phyloP scores from a whole-genome alignment of 2,797 vertebrate genomes.

The Neostethus bicornis region DNA sequence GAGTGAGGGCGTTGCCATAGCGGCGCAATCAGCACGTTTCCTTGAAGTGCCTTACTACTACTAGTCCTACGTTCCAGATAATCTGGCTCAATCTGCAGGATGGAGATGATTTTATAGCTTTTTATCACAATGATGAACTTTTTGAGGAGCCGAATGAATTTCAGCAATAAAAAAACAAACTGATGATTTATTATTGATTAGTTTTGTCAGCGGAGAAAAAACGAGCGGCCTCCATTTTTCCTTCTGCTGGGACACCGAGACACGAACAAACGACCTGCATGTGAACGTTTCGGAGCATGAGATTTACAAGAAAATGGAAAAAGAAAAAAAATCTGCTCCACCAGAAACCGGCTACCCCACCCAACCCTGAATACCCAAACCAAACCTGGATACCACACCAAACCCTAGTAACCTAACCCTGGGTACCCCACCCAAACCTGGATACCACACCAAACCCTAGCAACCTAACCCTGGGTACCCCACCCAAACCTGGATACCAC shows the following conservation, averaged over 20 bases:
- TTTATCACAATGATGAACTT: slow-evolving; percentile 81
- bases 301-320: not conserved
- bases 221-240: too few relatives aligned
- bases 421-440: too few relatives aligned
- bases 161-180: slow-evolving; percentile 86
- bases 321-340: too few relatives aligned
- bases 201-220: slow-evolving; percentile 65
- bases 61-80: slow-evolving; percentile 76
- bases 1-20: slow-evolving; percentile 79
- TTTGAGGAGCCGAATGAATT: slow-evolving; percentile 73
- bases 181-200: slow-evolving; percentile 82
- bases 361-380: too few relatives aligned
- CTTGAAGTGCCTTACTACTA: slow-evolving; percentile 98
- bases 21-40: slow-evolving; percentile 71
- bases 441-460: too few relatives aligned
- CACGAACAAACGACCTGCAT: not conserved
- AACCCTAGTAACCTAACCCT: too few relatives aligned
- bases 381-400: too few relatives aligned
- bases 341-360: too few relatives aligned
- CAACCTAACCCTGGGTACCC: too few relatives aligned
- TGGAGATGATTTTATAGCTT: slow-evolving; percentile 81
- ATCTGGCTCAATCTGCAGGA: slow-evolving; percentile 71
- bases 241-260: slow-evolving; percentile 7
- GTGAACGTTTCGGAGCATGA: not conserved
- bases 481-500: too few relatives aligned